Percentiles rank a stretch among this genome's conserved stretches.
These are phyloP conservation scores for Elymnias hypermnestra DNA, from an alignment of 1,140 invertebrate genomes.

Conservation along the genomic window DNA sequence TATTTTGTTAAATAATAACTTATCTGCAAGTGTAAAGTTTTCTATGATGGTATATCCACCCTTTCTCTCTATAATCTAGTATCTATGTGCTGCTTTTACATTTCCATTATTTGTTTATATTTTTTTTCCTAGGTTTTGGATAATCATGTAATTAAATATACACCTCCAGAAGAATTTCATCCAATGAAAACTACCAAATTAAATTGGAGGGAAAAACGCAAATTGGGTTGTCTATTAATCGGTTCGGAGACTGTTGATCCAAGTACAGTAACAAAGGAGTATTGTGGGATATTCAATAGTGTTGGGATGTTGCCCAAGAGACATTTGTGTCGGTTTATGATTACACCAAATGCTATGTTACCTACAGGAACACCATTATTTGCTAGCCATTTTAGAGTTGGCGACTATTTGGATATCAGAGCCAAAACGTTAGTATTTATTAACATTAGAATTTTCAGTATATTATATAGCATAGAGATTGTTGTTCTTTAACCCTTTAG, in stretches of 20 bases:
- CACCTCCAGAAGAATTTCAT: slow-evolving; percentile 87
- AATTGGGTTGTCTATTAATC: slow-evolving; percentile 86
- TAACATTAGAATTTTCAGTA: too few relatives aligned
- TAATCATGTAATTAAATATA: slow-evolving; percentile 97
- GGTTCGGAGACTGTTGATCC: slow-evolving; percentile 95
- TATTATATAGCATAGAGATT: too few relatives aligned
- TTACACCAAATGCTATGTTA: slow-evolving; percentile 91
- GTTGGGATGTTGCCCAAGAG: slow-evolving; percentile 94
- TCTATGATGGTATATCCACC: too few relatives aligned
- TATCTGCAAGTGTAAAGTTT: too few relatives aligned
- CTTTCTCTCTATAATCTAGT: too few relatives aligned
- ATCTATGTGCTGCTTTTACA: too few relatives aligned
- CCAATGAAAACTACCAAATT: slow-evolving; percentile 67
- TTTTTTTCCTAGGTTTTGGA: slow-evolving; percentile 92
- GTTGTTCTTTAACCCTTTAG: too few relatives aligned
- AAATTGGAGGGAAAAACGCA: slow-evolving; percentile 63
- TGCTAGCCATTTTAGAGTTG: slow-evolving; percentile 93
- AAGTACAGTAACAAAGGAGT: slow-evolving; percentile 90
- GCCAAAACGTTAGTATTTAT: slow-evolving; percentile 90
- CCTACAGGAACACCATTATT: slow-evolving; percentile 92
- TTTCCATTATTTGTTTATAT: too few relatives aligned
- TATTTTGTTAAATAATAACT: too few relatives aligned
- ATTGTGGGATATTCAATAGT: slow-evolving; percentile 90
- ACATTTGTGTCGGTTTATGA: slow-evolving; percentile 87
- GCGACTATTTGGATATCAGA: slow-evolving; percentile 92